Conservation (phyloP, 2,113 vertebrate species). For the Sturnus vulgaris region DNA sequence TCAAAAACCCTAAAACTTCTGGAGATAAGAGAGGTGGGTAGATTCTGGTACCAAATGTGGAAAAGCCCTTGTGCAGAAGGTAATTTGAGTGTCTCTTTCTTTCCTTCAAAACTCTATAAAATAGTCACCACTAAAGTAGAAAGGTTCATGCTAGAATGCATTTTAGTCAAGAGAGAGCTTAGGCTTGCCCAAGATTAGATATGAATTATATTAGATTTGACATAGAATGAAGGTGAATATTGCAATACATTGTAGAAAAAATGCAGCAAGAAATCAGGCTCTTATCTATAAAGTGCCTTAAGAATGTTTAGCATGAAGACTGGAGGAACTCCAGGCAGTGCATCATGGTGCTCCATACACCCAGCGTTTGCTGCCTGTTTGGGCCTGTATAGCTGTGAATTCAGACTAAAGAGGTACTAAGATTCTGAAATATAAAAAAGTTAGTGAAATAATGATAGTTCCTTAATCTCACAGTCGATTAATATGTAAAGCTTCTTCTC, state of each 20-base stretch:
- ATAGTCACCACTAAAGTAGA: background rate
- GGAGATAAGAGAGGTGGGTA: background rate
- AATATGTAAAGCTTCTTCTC: background rate
- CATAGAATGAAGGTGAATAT: background rate
- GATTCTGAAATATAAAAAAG: background rate
- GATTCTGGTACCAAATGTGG: background rate
- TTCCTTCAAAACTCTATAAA: background rate
- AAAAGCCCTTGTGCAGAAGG: background rate
- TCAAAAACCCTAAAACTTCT: background rate
- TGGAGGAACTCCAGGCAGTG: background rate
- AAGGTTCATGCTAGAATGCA: background rate
- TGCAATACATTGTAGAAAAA: background rate
- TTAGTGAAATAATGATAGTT: background rate
- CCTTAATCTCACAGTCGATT: background rate
- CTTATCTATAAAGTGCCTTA: background rate
- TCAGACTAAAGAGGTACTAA: background rate
- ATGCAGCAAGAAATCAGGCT: background rate
- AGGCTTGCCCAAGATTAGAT: background rate
- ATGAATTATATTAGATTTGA: background rate
- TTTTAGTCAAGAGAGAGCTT: background rate
- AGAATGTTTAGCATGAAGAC: background rate
- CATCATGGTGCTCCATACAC: background rate
- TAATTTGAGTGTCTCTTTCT: background rate
- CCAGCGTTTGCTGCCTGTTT: background rate
- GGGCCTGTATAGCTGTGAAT: background rate